These are phyloP conservation scores for Ochropleura plecta DNA, from an alignment of 2,888 invertebrate genomes.

Conservation along the genomic window DNA sequence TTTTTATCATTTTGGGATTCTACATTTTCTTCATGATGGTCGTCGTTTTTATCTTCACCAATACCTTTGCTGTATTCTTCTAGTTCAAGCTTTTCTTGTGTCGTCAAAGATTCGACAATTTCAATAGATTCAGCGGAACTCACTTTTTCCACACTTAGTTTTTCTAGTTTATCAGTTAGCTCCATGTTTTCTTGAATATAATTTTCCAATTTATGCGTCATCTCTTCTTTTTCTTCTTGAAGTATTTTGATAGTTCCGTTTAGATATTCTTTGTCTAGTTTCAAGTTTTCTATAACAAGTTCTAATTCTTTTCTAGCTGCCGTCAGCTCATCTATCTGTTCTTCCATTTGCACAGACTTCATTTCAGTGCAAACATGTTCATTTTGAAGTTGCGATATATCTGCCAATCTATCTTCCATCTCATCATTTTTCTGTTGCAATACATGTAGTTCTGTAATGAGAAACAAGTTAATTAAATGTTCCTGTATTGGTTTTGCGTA, in stretches of 20 bases:
- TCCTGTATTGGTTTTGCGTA: background rate
- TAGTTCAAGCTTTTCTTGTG: slow-evolving; percentile 93
- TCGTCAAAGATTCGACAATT: slow-evolving; percentile 93
- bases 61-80: slow-evolving; percentile 92
- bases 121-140: slow-evolving; percentile 94
- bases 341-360: slow-evolving; percentile 94
- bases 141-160: slow-evolving; percentile 93
- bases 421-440: slow-evolving; percentile 91
- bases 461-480: background rate
- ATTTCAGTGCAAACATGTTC: slow-evolving; percentile 94
- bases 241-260: slow-evolving; percentile 90
- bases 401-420: slow-evolving; percentile 91
- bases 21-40: slow-evolving; percentile 66
- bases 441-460: slow-evolving; percentile 87
- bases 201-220: slow-evolving; percentile 91
- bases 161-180: slow-evolving; percentile 93
- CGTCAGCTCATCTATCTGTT: slow-evolving; percentile 92
- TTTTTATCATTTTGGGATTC: slow-evolving; percentile 87
- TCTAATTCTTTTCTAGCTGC: slow-evolving; percentile 87
- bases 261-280: slow-evolving; percentile 89
- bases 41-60: slow-evolving; percentile 73
- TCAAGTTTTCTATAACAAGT: slow-evolving; percentile 86
- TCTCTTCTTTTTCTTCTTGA: slow-evolving; percentile 91
- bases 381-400: slow-evolving; percentile 92
- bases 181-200: slow-evolving; percentile 94